Conservation (phyloP, 2,888 invertebrate genomes). For the Hanleya hanleyi region DNA sequence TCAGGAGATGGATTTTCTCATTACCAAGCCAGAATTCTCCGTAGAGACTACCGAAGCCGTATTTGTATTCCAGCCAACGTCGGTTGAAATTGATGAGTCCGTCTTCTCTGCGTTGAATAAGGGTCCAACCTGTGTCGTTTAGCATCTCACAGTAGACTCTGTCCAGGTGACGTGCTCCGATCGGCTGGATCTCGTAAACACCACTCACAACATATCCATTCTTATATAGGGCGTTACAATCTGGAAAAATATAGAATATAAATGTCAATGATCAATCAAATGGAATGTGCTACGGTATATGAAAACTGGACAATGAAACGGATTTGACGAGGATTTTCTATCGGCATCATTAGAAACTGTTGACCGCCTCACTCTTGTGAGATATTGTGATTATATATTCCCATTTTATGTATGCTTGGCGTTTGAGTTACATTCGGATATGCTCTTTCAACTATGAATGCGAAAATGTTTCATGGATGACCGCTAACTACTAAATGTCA, state of each 20-base stretch:
- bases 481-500: no score
- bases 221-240: slow-evolving; percentile 66
- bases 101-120: slow-evolving; percentile 63
- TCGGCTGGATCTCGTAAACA: slow-evolving; percentile 63
- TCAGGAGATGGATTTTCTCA: slow-evolving; percentile 58
- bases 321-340: no score
- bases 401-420: no score
- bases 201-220: slow-evolving; percentile 58
- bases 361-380: no score
- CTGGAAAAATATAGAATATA: slow-evolving; percentile 56
- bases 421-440: no score
- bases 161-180: slow-evolving; percentile 40
- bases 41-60: slow-evolving; percentile 70
- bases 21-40: slow-evolving; percentile 71
- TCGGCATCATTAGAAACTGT: no score
- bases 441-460: no score
- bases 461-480: no score
- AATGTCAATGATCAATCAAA: no score
- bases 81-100: slow-evolving; percentile 63
- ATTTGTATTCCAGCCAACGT: slow-evolving; percentile 66
- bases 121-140: slow-evolving; percentile 64
- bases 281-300: no score
- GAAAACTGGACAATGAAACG: no score
- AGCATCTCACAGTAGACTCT: slow-evolving; percentile 69
- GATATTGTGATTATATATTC: no score